phyloP scores from a whole-genome alignment of 2,888 invertebrate genomes.

The Torymus tubicola region DNA sequence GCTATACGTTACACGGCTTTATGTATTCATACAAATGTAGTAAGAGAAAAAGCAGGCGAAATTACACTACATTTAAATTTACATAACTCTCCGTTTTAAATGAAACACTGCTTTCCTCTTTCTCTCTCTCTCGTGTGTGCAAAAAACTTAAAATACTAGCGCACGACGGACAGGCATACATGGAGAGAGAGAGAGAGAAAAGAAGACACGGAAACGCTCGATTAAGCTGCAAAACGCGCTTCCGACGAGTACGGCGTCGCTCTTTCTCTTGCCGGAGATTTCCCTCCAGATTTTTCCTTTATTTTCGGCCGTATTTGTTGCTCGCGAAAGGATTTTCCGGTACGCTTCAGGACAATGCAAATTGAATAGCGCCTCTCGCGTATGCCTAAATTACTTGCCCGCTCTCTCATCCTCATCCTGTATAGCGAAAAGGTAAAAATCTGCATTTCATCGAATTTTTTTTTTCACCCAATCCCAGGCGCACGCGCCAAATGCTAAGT shows the following conservation, averaged over 20 bases:
- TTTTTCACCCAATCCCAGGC: neutral
- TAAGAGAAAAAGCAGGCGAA: too few relatives aligned
- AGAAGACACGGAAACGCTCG: slow-evolving; percentile 16
- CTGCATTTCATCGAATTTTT: slow-evolving; percentile 40
- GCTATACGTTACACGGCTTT: too few relatives aligned
- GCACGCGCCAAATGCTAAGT: slow-evolving; percentile 36
- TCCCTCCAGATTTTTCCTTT: slow-evolving; percentile 23
- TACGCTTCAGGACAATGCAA: slow-evolving; percentile 40
- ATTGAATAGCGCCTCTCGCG: slow-evolving; percentile 33
- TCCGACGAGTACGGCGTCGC: neutral
- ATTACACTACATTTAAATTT: too few relatives aligned
- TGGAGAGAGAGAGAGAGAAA: neutral
- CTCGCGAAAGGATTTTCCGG: slow-evolving; percentile 1
- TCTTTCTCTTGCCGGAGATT: slow-evolving; percentile 14
- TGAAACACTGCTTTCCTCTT: neutral
- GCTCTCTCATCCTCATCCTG: neutral
- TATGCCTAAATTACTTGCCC: slow-evolving; percentile 46
- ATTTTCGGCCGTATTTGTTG: slow-evolving; percentile 15
- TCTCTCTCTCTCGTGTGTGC: too few relatives aligned
- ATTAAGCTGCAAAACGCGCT: slow-evolving; percentile 30
- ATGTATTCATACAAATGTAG: too few relatives aligned
- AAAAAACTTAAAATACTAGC: too few relatives aligned
- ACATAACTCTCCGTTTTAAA: neutral
- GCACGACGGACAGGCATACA: too few relatives aligned
- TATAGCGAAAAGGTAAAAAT: slow-evolving; percentile 23